These are phyloP conservation scores for Halyomorpha halys DNA, from an alignment of 1,140 invertebrate species.

Conservation along the genomic window DNA sequence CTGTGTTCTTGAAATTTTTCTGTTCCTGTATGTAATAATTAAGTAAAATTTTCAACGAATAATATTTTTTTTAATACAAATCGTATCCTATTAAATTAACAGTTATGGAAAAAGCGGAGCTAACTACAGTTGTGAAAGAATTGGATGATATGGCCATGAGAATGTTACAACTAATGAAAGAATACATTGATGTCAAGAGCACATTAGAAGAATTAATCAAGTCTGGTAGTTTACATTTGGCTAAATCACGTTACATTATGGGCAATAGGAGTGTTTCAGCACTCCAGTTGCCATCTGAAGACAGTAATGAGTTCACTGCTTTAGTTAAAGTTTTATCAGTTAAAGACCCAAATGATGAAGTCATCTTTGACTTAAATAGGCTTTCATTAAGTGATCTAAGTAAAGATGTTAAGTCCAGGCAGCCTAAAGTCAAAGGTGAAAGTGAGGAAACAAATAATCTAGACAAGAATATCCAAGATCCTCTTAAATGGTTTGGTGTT, in stretches of 20 bases:
- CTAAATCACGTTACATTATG: slow-evolving; percentile 60
- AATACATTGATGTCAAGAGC: slow-evolving; percentile 50
- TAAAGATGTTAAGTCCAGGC: neutral
- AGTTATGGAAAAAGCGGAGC: neutral
- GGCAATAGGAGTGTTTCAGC: slow-evolving; percentile 53
- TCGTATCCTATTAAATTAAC: neutral
- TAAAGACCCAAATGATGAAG: slow-evolving; percentile 16
- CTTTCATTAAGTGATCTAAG: slow-evolving; percentile 13
- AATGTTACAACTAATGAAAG: slow-evolving; percentile 54
- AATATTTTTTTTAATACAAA: neutral
- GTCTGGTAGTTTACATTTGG: slow-evolving; percentile 48
- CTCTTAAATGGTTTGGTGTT: slow-evolving; percentile 64
- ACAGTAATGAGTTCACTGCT: slow-evolving; percentile 46
- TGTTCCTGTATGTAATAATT: too few species aligned
- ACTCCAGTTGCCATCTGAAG: slow-evolving; percentile 51
- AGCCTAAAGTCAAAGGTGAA: neutral
- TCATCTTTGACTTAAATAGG: slow-evolving; percentile 17
- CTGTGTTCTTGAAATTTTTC: too few species aligned
- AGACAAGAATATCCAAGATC: slow-evolving; percentile 38
- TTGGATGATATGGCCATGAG: slow-evolving; percentile 50
- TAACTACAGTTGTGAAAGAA: slow-evolving; percentile 16
- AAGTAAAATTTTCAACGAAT: too few species aligned
- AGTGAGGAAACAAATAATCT: slow-evolving; percentile 1
- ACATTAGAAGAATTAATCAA: slow-evolving; percentile 52
- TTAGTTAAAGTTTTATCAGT: slow-evolving; percentile 34